Percentiles rank a stretch among this genome's conserved stretches.
phyloP scores from a whole-genome alignment of 2,888 invertebrate species.

The Pocota personata region DNA sequence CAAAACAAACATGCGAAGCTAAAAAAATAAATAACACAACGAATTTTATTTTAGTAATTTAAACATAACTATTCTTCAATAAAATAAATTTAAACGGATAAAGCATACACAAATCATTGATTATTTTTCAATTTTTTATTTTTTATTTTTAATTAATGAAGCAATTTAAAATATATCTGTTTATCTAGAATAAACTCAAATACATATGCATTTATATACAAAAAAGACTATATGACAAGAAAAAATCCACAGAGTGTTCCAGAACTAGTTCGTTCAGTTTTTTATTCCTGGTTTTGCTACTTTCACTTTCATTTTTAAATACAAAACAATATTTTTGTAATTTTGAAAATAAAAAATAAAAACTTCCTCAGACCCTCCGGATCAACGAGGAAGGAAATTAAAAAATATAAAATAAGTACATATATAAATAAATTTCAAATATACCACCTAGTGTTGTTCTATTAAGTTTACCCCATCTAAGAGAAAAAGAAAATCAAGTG shows the following conservation, averaged over 20 bases:
- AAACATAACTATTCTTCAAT: conserved; percentile 4
- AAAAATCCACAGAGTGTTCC: conserved; percentile 62
- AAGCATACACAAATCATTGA: not conserved
- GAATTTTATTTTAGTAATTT: conserved; percentile 64
- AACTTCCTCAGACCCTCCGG: not conserved
- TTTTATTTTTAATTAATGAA: not conserved
- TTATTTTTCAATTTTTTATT: not conserved
- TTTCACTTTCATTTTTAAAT: not conserved
- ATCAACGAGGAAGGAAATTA: not conserved
- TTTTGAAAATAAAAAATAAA: conserved; percentile 1
- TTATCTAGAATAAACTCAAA: not conserved
- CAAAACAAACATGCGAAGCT: not conserved
- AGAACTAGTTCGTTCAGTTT: conserved; percentile 24
- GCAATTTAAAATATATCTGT: not conserved
- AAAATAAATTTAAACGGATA: not conserved
- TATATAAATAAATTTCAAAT: conserved; percentile 23
- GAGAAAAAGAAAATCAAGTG: not conserved
- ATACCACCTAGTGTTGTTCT: conserved; percentile 70
- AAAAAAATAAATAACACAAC: conserved; percentile 48
- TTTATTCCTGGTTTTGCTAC: not conserved
- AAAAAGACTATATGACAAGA: not conserved
- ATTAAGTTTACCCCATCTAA: conserved; percentile 52
- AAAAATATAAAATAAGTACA: conserved; percentile 7
- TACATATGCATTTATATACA: conserved; percentile 46
- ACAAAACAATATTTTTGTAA: conserved; percentile 37